Evolutionary conservation across 2,113 vertebrate species (phyloP).

Genomic region (Ammodramus savannarum): DNA sequence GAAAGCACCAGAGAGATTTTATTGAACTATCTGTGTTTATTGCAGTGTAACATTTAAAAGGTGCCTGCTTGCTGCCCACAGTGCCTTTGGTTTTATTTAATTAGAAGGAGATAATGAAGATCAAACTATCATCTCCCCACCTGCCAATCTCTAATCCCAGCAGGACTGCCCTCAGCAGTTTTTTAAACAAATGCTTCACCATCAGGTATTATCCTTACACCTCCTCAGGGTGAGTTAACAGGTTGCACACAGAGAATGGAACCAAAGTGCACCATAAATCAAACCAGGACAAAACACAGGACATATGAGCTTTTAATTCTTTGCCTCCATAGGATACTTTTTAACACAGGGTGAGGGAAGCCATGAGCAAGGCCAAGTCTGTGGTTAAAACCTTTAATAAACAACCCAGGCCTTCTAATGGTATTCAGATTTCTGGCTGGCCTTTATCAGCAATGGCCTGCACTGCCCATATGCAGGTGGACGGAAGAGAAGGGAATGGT

Average conservation of each 20-base stretch:
- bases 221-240: background rate
- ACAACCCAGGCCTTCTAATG: background rate
- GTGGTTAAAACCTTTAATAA: background rate
- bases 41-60: background rate
- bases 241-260: background rate
- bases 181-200: background rate
- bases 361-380: background rate
- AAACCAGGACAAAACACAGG: background rate
- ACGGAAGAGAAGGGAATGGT: background rate
- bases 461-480: background rate
- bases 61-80: background rate
- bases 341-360: background rate
- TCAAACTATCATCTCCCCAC: background rate
- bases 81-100: background rate
- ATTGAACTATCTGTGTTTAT: background rate
- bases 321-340: background rate
- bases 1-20: background rate
- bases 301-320: background rate
- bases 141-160: background rate
- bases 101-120: background rate
- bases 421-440: background rate
- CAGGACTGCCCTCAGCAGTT: background rate
- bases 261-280: background rate
- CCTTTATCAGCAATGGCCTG: background rate
- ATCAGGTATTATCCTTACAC: background rate